Percentiles rank a stretch among this genome's conserved stretches.
Conservation (phyloP, 2,113 vertebrate species). For the Aptenodytes patagonicus region DNA sequence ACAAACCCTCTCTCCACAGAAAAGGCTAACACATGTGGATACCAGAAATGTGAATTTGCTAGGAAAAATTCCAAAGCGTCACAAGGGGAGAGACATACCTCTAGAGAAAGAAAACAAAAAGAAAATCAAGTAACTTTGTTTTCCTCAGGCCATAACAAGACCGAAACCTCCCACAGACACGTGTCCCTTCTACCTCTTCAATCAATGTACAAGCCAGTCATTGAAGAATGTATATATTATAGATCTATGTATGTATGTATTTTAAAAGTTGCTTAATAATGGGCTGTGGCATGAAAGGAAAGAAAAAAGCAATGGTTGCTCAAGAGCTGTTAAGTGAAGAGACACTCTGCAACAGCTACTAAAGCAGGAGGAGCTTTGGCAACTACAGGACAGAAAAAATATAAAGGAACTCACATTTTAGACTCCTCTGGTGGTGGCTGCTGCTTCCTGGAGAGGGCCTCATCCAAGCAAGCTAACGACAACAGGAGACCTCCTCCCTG, state of each 20-base stretch:
- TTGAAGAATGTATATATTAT: not conserved
- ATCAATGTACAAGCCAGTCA: not conserved
- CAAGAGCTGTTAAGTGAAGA: constrained; percentile 3
- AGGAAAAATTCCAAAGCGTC: not conserved
- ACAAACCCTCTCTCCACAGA: not conserved
- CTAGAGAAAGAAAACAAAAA: not conserved
- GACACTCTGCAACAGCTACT: not conserved
- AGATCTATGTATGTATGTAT: not conserved
- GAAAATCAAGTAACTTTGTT: not conserved
- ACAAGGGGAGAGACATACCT: not conserved
- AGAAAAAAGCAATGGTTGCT: constrained; percentile 17
- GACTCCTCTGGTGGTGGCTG: not conserved
- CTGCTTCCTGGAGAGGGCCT: not conserved
- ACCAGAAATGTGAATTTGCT: not conserved
- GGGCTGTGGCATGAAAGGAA: constrained; percentile 20
- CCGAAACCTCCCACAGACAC: not conserved
- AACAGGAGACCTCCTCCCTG: not conserved
- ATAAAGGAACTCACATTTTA: not conserved
- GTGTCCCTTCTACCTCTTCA: not conserved
- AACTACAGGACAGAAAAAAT: not conserved
- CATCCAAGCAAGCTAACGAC: not conserved
- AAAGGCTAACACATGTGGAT: not conserved
- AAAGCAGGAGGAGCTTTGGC: not conserved
- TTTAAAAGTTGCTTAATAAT: constrained; percentile 43
- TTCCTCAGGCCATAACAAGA: not conserved